phyloP scores from a whole-genome alignment of 35 echinoderm and acorn worm genomes.

The Strongylocentrotus purpuratus region DNA sequence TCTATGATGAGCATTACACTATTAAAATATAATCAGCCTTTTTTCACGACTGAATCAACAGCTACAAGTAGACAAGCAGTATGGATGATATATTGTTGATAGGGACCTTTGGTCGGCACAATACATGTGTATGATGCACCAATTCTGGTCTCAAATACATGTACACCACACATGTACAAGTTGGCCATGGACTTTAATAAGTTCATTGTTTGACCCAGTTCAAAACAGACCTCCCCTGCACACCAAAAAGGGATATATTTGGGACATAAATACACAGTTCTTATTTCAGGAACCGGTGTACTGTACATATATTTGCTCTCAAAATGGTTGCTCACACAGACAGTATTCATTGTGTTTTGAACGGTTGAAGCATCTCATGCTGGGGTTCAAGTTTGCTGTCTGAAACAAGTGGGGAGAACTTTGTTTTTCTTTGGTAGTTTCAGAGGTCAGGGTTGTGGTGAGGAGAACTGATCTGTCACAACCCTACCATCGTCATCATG shows the following conservation, averaged over 20 bases:
- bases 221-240: no score
- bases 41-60: background rate
- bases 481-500: background rate
- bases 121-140: background rate
- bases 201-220: no score
- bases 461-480: background rate
- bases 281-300: no score
- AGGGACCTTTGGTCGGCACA: background rate
- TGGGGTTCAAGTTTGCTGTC: background rate
- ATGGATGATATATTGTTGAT: background rate
- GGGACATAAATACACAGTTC: no score
- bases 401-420: background rate
- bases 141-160: background rate
- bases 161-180: no score
- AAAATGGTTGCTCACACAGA: background rate
- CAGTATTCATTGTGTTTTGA: background rate
- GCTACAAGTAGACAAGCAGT: no score
- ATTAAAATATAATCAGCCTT: background rate
- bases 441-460: background rate
- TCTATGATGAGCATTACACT: no score
- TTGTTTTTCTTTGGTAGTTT: background rate
- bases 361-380: background rate
- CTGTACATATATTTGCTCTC: background rate
- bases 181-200: no score
- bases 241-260: no score